A percentile compares a stretch with the other conserved stretches of the same genome.
These are phyloP conservation scores for Drosophila acutilabella DNA, from an alignment of 2,888 invertebrate species.

Conservation along the genomic window DNA sequence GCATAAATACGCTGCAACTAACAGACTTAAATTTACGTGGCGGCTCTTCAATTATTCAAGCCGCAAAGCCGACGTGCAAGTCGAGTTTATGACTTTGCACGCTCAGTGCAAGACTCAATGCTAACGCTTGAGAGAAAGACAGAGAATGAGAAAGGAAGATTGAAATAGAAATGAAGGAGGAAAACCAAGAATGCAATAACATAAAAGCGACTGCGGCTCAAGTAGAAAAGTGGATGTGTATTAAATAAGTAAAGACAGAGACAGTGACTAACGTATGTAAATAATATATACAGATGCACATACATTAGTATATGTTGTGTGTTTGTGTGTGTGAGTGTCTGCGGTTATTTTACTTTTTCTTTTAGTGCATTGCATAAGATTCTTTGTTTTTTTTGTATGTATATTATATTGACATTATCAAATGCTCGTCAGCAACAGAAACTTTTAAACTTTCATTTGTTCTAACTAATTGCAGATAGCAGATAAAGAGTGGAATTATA, in stretches of 20 bases:
- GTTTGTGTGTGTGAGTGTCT: constrained; percentile 26
- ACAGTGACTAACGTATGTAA: constrained; percentile 10
- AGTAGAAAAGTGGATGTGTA: constrained; percentile 71
- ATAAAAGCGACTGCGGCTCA: constrained; percentile 45
- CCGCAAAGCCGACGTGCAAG: constrained; percentile 55
- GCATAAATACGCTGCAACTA: constrained; percentile 29
- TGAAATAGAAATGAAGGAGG: constrained; percentile 35
- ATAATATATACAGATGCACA: constrained; percentile 12
- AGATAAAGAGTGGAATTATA: constrained; percentile 2
- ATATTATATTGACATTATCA: constrained; percentile 22
- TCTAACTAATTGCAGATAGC: constrained; percentile 65
- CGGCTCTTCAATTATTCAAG: constrained; percentile 66
- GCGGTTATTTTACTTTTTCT: constrained; percentile 23
- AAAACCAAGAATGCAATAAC: constrained; percentile 54
- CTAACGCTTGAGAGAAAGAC: constrained; percentile 22
- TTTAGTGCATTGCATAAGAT: constrained; percentile 60
- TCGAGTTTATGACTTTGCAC: constrained; percentile 54
- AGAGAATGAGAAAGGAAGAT: constrained; percentile 14
- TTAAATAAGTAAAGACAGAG: constrained; percentile 67
- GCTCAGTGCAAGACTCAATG: constrained; percentile 27
- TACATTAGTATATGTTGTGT: constrained; percentile 30
- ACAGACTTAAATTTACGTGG: constrained; percentile 44
- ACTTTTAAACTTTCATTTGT: constrained; percentile 33
- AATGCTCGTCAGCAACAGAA: constrained; percentile 12
- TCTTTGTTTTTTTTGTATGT: constrained; percentile 16